Evolutionary conservation across 2,797 vertebrate genomes (phyloP).

Genomic region (Botia almorhae): DNA sequence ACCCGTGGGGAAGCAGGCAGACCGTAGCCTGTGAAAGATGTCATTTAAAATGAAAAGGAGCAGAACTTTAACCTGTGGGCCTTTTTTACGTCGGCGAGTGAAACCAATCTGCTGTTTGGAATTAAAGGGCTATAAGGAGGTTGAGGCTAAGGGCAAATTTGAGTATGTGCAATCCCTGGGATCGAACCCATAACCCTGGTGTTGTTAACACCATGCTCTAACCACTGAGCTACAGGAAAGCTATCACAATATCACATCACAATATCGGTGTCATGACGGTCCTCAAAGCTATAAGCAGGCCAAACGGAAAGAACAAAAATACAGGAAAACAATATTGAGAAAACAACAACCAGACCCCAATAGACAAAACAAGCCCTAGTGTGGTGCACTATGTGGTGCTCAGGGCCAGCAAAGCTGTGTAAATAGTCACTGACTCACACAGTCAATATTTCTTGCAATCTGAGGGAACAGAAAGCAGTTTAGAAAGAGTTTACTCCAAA

Average conservation of each 20-base stretch:
- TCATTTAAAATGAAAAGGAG: constrained; percentile 79
- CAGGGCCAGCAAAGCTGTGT: constrained; percentile 72
- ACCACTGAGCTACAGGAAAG: constrained; percentile 74
- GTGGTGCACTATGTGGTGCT: no score
- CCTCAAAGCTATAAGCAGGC: constrained; percentile 20
- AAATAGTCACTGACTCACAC: constrained; percentile 70
- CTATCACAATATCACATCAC: constrained; percentile 79
- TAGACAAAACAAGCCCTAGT: constrained; percentile 65
- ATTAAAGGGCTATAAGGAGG: constrained; percentile 74
- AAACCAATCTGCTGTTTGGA: constrained; percentile 77
- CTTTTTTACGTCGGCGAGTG: constrained; percentile 75
- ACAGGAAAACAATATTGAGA: constrained; percentile 63
- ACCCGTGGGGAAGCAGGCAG: constrained; percentile 64
- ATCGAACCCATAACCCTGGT: no score
- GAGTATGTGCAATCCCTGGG: no score
- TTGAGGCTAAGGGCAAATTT: constrained; percentile 74
- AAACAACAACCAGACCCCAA: constrained; percentile 65
- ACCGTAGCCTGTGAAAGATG: constrained; percentile 71
- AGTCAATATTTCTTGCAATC: constrained; percentile 55
- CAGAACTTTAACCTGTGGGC: constrained; percentile 77
- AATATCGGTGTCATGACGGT: constrained; percentile 80
- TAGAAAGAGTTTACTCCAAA: no score
- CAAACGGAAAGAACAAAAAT: constrained; percentile 43
- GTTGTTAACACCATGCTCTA: no score
- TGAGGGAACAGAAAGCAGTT: constrained; percentile 76